A percentile compares a stretch with the other conserved stretches of the same genome.
Conservation (phyloP, 2,888 invertebrate species). For the Mystacides longicornis region DNA sequence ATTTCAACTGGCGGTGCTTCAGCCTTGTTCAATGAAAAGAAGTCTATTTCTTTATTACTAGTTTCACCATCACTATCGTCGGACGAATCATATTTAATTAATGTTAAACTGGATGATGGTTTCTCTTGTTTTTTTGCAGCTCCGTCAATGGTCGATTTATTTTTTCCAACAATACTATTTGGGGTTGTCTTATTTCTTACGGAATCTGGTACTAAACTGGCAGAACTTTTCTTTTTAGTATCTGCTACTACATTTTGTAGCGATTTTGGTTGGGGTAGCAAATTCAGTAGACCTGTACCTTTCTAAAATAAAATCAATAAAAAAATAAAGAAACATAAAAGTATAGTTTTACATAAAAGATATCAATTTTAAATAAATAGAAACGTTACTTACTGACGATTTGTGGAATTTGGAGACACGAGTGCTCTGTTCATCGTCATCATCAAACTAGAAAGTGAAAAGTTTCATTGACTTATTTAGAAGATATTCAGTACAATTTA, state of each 20-base stretch:
- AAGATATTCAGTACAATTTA: too few species aligned
- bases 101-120: conserved; percentile 23
- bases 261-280: conserved; percentile 62
- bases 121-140: conserved; percentile 2
- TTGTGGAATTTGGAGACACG: conserved; percentile 40
- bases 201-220: conserved; percentile 6
- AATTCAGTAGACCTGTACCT: conserved; percentile 57
- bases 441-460: conserved; percentile 49
- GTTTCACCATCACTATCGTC: conserved; percentile 36
- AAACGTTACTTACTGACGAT: conserved; percentile 40
- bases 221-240: conserved; percentile 16
- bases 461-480: too few species aligned
- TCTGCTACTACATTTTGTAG: conserved; percentile 15
- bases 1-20: background rate
- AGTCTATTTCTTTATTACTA: conserved; percentile 33
- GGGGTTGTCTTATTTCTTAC: conserved; percentile 28
- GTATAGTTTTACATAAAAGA: background rate
- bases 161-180: conserved; percentile 30
- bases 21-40: conserved; percentile 28
- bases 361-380: conserved; percentile 4
- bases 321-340: conserved; percentile 5
- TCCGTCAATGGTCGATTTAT: conserved; percentile 29
- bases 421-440: conserved; percentile 41
- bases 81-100: conserved; percentile 37
- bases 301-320: conserved; percentile 43